Evolutionary conservation across 37 sponge, comb jelly and placozoan genomes (phyloP), one percentile per base, ranked within the genome.

Genomic region (Spongilla lacustris): DNA sequence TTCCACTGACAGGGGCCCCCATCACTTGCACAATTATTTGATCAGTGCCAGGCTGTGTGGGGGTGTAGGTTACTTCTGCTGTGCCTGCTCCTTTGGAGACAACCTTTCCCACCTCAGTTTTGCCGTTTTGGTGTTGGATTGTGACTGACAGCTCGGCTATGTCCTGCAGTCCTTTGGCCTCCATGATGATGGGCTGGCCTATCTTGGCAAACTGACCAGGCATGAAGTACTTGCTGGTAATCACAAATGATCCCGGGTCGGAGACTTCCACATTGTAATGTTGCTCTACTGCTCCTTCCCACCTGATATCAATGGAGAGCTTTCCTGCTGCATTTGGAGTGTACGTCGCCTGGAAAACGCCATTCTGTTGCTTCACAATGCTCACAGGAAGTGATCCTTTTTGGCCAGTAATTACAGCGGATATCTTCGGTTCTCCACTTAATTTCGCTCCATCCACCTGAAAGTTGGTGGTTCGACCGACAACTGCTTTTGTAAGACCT

Each of bases 401-500:
- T 9, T 27, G 32, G 1, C 82, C 87, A 19, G 72, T 73, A 11
- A 32, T 68, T 28, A 68, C 76, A 0, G 33, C 75, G 9, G 79
- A 70, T 9, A 94, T 88, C 58, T 83, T 82, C 29, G 94, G 80
- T 35, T 86, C 84, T 1, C 94, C 97, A 23, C 26, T 75, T 8
- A 76, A 85, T 58, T 58, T 58, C 28, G 77, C 85, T 27, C 84
- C 73, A 79, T 95, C 92, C 0, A 92, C 90, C 48, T 85, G 75
- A 86, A 95, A 95, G 4, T 29, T 70, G 49, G 89, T 74, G 23
- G 66, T 5, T 34, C 73, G 69, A 46, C 95, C 92, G 19, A 86
- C 85, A 33, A 93, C 74, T 10, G 94, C 94, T 36, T 89, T 89
- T 25, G 25, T 66, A 10, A 93, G 68, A 5, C 94, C 94, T 2